A percentile compares a stretch with the other conserved stretches of the same genome.
These are phyloP conservation scores for Martes flavigula DNA, from an alignment of 2,797 vertebrate genomes.

Conservation along the genomic window DNA sequence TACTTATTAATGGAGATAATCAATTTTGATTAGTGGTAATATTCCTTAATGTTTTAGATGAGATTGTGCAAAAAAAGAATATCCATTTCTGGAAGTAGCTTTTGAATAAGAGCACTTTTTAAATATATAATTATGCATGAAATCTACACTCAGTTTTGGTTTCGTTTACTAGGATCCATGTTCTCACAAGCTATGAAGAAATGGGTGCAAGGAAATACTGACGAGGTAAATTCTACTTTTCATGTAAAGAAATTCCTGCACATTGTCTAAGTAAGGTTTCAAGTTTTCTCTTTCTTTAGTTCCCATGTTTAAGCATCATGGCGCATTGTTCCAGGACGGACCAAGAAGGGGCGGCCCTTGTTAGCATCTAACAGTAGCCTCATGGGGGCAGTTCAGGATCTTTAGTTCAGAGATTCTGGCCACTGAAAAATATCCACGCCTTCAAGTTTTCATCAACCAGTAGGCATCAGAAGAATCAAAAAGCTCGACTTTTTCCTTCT, in stretches of 20 bases:
- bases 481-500: neutral
- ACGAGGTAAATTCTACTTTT: slow-evolving; percentile 90
- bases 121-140: slow-evolving; percentile 21
- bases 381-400: neutral
- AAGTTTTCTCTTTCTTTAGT: neutral
- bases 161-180: slow-evolving; percentile 92
- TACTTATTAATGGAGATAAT: neutral
- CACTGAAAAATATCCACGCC: neutral
- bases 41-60: slow-evolving; percentile 17
- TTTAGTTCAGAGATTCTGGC: neutral
- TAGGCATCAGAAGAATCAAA: neutral
- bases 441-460: neutral
- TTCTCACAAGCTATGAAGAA: slow-evolving; percentile 99
- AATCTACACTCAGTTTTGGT: slow-evolving; percentile 41
- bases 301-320: neutral
- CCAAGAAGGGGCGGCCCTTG: neutral
- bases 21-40: neutral
- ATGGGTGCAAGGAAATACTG: slow-evolving; percentile 98
- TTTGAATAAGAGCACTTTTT: slow-evolving; percentile 47
- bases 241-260: neutral
- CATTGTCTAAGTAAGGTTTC: neutral
- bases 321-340: neutral
- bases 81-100: neutral
- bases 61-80: neutral
- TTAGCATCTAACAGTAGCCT: neutral